Evolutionary conservation across 30 jellyfish, hydroid and myxozoan genomes (phyloP), one percentile per base, ranked within the genome.

Genomic region (Aurelia aurita): DNA sequence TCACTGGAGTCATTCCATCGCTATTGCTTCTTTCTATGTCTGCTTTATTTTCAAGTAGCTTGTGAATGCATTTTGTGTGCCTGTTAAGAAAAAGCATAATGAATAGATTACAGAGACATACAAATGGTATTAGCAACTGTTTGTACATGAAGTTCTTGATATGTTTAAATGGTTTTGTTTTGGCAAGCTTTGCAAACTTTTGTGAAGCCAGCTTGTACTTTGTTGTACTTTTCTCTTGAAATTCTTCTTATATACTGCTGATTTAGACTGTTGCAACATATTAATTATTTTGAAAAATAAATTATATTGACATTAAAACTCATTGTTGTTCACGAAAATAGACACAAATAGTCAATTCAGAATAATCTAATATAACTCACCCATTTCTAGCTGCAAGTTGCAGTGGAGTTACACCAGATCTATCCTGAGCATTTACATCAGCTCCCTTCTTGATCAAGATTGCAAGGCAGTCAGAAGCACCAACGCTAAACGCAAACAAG

Each of bases 1-100:
- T 62, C 66, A 92, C 98, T n/a, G 98, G 96, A 9, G 98, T 92
- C 98, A 92, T 92, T 55, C 98, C 98, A 62, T 92, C 98, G 67
- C 87, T 80, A 76, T 87, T 92, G 74, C 93, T 34, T 23, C 43
- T 82, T 23, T 82, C 91, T 34, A 92, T 68, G 46, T 80, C 87
- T 18, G 96, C 98, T 72, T 80, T 92, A 63, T 62, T 81, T 69
- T 92, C 98, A 16, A 92, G 86, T 73, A 92, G 85, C 47, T 92
- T 92, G 7, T 74, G 88, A 45, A 92, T 92, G 73, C 98, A 92
- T 58, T 79, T 81, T 10, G 77, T 73, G 54, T 86, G 95, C 80
- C 98, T 92, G 53, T 19, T 39, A 6, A n/a, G n/a, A 8, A 39
- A 39, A 39, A 39, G 1, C 51, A 39, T 39, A 39, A 39, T 39